Percentiles rank a stretch among this genome's conserved stretches.
Evolutionary conservation across 2,797 vertebrate genomes (phyloP).

Genomic region (Pipistrellus pygmaeus): DNA sequence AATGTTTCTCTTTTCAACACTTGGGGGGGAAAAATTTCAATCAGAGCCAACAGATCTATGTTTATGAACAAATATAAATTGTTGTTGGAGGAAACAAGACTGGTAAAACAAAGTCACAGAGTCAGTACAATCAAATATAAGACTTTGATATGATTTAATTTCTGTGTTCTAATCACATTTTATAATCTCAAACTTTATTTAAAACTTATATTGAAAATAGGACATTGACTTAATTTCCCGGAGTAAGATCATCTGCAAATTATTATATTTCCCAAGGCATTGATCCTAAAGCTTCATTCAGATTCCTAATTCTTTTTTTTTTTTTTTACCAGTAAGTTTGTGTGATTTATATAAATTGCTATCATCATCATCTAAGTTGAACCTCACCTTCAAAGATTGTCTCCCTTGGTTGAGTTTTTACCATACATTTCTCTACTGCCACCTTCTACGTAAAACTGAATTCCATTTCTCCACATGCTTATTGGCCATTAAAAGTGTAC

Average conservation of each 20-base stretch:
- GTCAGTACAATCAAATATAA: not conserved
- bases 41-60: not conserved
- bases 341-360: not conserved
- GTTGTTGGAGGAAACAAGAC: not conserved
- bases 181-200: conserved; percentile 36
- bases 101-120: not conserved
- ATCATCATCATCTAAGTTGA: not conserved
- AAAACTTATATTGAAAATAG: not conserved
- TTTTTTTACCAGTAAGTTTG: not conserved
- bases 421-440: not conserved
- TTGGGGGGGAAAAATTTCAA: not conserved
- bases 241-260: not conserved
- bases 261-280: not conserved
- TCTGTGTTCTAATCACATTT: conserved; percentile 22
- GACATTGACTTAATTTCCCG: not conserved
- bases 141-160: not conserved
- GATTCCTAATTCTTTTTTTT: not conserved
- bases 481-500: not conserved
- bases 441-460: not conserved
- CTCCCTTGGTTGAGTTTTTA: not conserved
- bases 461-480: not conserved
- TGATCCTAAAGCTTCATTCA: not conserved
- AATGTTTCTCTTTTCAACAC: conserved; percentile 40
- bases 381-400: not conserved
- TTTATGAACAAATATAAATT: conserved; percentile 5